These are phyloP conservation scores for Elmis aenea DNA, from an alignment of 2,888 invertebrate genomes.

Conservation along the genomic window DNA sequence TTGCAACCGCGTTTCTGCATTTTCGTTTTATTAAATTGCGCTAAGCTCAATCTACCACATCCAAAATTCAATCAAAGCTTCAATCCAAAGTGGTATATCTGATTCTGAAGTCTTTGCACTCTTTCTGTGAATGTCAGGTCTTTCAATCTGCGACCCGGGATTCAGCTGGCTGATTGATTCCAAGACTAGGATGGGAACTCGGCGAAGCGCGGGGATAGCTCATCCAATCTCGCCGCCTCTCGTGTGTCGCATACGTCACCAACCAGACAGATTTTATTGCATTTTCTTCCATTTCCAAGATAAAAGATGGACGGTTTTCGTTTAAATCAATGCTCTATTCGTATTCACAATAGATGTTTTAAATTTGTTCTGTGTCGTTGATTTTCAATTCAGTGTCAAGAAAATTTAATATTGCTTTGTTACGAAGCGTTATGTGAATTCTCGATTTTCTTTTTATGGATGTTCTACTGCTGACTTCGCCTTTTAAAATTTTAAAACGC, in stretches of 20 bases:
- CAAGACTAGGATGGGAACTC: constrained; percentile 18
- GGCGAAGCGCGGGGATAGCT: constrained; percentile 28
- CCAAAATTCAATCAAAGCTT: constrained; percentile 38
- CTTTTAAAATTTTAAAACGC: too few relatives aligned
- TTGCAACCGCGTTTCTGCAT: too few relatives aligned
- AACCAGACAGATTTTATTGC: constrained; percentile 45
- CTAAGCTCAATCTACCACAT: constrained; percentile 23
- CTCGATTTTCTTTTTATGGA: too few relatives aligned
- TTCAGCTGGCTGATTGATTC: constrained; percentile 33
- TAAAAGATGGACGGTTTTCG: constrained; percentile 88
- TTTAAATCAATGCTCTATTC: constrained; percentile 75
- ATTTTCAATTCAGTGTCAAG: too few relatives aligned
- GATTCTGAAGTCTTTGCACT: constrained; percentile 30
- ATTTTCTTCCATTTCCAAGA: constrained; percentile 54
- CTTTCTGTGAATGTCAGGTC: constrained; percentile 33
- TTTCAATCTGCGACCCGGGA: constrained; percentile 30
- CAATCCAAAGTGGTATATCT: constrained; percentile 31
- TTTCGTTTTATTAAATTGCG: constrained; percentile 13
- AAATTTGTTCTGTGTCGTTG: constrained; percentile 12
- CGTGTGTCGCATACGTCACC: constrained; percentile 45
- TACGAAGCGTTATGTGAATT: too few relatives aligned
- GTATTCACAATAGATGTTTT: constrained; percentile 12
- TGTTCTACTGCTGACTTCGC: too few relatives aligned
- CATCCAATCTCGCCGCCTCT: constrained; percentile 42
- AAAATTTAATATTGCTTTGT: too few relatives aligned